A percentile compares a stretch with the other conserved stretches of the same genome.
Evolutionary conservation across 2,797 vertebrate genomes (phyloP).

Genomic region (Rhinella marina): DNA sequence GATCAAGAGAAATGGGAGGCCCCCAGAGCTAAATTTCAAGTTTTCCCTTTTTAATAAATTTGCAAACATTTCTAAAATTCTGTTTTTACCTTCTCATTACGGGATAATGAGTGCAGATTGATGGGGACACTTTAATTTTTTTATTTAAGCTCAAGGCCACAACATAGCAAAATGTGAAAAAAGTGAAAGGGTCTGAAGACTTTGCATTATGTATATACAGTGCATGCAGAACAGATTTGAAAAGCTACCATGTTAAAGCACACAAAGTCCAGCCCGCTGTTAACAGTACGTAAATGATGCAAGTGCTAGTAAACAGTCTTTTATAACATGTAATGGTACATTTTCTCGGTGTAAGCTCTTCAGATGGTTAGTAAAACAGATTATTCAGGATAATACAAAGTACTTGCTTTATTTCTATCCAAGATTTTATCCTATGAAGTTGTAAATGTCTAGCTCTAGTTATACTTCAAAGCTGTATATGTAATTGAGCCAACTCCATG

Average conservation of each 20-base stretch:
- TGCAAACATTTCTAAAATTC: too few species aligned
- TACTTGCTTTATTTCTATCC: slow-evolving; percentile 33
- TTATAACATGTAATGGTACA: not conserved
- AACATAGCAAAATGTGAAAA: too few species aligned
- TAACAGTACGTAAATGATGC: not conserved
- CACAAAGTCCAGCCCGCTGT: not conserved
- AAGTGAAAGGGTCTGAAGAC: too few species aligned
- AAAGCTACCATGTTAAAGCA: not conserved
- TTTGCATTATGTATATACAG: too few species aligned
- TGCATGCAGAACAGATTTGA: too few species aligned
- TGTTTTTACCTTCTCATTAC: too few species aligned
- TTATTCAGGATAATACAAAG: slow-evolving; percentile 12
- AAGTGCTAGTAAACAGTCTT: not conserved
- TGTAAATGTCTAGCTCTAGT: slow-evolving; percentile 41
- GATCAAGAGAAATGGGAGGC: too few species aligned
- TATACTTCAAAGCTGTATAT: slow-evolving; percentile 33
- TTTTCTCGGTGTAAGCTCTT: not conserved
- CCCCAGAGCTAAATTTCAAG: too few species aligned
- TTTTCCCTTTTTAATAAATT: too few species aligned
- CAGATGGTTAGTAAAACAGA: not conserved
- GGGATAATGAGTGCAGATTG: too few species aligned
- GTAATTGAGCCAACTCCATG: slow-evolving; percentile 49
- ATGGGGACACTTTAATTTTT: too few species aligned
- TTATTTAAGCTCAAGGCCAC: too few species aligned
- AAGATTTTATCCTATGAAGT: slow-evolving; percentile 42